Conservation (phyloP, 1,140 invertebrate species). For the Asbolus verrucosus region DNA sequence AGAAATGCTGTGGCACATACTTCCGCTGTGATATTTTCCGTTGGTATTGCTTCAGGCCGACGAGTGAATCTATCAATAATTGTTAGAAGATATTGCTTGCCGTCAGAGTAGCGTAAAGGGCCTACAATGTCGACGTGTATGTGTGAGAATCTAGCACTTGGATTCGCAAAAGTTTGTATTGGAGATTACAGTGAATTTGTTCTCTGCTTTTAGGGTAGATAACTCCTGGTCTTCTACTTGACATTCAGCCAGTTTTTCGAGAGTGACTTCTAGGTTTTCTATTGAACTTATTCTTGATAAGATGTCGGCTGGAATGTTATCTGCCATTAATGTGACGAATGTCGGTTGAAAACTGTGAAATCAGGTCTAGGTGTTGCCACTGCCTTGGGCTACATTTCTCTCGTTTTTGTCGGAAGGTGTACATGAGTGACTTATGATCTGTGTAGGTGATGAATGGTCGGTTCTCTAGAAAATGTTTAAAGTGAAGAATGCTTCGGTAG, state of each 20-base stretch:
- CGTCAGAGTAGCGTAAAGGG: background rate
- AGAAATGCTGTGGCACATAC: background rate
- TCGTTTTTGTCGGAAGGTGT: conserved; percentile 57
- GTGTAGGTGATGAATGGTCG: conserved; percentile 62
- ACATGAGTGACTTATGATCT: conserved; percentile 65
- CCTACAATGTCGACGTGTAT: background rate
- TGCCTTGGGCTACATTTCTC: conserved; percentile 61
- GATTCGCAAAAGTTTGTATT: background rate
- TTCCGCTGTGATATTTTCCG: background rate
- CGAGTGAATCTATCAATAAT: background rate
- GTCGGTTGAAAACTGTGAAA: conserved; percentile 63
- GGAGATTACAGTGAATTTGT: too few species aligned
- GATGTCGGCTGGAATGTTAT: conserved; percentile 61
- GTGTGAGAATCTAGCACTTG: background rate
- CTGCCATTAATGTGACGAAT: conserved; percentile 59
- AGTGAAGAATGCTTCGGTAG: conserved; percentile 59
- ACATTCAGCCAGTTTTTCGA: too few species aligned
- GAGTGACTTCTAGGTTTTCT: background rate
- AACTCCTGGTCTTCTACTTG: too few species aligned
- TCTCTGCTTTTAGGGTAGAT: too few species aligned
- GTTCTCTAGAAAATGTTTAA: conserved; percentile 60
- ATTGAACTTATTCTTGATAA: conserved; percentile 57
- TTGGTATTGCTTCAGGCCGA: background rate
- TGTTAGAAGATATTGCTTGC: background rate
- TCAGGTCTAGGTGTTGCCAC: conserved; percentile 61